Evolutionary conservation across 2,797 vertebrate species (phyloP), one percentile per base, ranked within the genome.

Genomic region (Micromesistius poutassou): DNA sequence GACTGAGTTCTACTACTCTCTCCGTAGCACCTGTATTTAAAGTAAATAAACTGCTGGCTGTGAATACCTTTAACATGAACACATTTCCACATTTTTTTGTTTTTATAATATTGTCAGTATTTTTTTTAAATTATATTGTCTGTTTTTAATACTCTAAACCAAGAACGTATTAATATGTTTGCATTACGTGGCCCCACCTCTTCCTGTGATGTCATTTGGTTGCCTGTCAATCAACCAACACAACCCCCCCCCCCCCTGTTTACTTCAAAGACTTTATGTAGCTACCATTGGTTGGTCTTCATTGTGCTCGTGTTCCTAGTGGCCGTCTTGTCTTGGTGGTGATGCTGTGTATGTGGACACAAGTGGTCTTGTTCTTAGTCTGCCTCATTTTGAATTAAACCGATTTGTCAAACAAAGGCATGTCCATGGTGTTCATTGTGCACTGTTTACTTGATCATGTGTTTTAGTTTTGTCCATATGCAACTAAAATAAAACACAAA

Each of bases 321-420:
- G 66, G n/a, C 66, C 25, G 5, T 70, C 25, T 14, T 0, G 19
- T 77, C 72, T 77, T 85, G 80, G 75, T 55, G 50, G 50, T 55
- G 50, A 19, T 46, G 42, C 16, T 22, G 50, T 55, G 19, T 55
- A 4, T 16, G 40, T 42, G 40, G 40, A 42, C 12, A 42, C 13
- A 5, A 46, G 42, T 46, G 36, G 36, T 38, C 42, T 46, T 46
- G 42, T 46, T 46, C 42, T 16, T 46, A 14, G 4, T 55, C 4
- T 55, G 50, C 50, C 16, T 19, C 16, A 22, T 55, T 55, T 55
- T 55, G 7, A 79, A 80, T 76, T 83, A 86, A 83, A 82, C 6
- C 55, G 35, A 19, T 71, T 74, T 36, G 7, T n/a, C 50, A 55
- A n/a, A 55, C 19, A 55, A 55, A 55, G 50, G 6, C 1, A 6